These are phyloP conservation scores for Amphipyra berbera DNA, from an alignment of 2,888 invertebrate species.

Conservation along the genomic window DNA sequence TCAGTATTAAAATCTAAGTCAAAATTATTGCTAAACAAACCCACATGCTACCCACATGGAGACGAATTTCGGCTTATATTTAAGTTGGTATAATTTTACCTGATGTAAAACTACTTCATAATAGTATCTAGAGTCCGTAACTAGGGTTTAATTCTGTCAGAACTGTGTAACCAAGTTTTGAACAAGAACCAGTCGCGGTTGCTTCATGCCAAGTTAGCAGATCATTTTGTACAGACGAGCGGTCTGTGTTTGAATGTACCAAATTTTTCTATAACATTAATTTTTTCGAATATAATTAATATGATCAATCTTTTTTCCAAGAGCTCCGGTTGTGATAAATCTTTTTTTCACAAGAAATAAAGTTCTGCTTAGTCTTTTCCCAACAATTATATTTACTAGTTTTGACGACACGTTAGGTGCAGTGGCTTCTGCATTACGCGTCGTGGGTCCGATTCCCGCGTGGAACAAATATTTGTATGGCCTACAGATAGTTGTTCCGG, in stretches of 20 bases:
- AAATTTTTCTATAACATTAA: no score
- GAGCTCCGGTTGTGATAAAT: no score
- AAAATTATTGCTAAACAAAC: slow-evolving; percentile 8
- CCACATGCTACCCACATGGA: neutral
- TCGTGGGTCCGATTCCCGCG: no score
- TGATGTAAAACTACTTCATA: slow-evolving; percentile 22
- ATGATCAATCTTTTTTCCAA: no score
- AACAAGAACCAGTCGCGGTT: slow-evolving; percentile 66
- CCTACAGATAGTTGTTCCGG: no score
- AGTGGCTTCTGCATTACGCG: no score
- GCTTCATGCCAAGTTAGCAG: slow-evolving; percentile 58
- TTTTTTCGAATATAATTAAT: no score
- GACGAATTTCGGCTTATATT: slow-evolving; percentile 10
- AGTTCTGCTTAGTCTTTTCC: no score
- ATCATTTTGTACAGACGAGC: slow-evolving; percentile 27
- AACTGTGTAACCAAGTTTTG: slow-evolving; percentile 63
- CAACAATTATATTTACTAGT: no score
- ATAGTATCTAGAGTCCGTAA: slow-evolving; percentile 40
- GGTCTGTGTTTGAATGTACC: neutral
- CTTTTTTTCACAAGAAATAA: no score
- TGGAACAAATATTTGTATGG: no score
- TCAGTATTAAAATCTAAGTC: neutral
- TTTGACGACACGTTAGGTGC: no score
- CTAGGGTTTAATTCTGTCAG: slow-evolving; percentile 63
- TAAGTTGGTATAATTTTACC: slow-evolving; percentile 20